Conservation (phyloP, 2,888 invertebrate species). For the Melanostoma scalare region DNA sequence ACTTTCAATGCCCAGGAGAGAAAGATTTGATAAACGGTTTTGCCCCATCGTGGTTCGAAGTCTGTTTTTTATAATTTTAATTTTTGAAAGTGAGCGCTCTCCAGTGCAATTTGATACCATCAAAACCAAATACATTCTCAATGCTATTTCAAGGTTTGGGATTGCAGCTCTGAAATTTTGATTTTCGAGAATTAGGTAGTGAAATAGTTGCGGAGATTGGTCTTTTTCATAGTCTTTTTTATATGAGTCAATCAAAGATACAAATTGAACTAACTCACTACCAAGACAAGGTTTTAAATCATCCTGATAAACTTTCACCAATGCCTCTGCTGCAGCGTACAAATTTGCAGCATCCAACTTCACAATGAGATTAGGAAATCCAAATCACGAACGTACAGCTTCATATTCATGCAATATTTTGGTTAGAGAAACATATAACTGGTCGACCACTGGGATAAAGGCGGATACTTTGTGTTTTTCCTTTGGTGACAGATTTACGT, state of each 20-base stretch:
- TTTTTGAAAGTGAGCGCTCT: slow-evolving; percentile 1
- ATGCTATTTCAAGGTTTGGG: too few species aligned
- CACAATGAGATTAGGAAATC: slow-evolving; percentile 26
- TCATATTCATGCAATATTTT: slow-evolving; percentile 35
- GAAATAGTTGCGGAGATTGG: too few species aligned
- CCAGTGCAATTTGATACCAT: too few species aligned
- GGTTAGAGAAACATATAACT: slow-evolving; percentile 13
- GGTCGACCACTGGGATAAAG: slow-evolving; percentile 14
- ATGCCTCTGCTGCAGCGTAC: slow-evolving; percentile 7
- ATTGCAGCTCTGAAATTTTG: too few species aligned
- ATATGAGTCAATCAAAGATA: slow-evolving; percentile 19
- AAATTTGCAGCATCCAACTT: slow-evolving; percentile 23
- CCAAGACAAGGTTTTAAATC: not conserved
- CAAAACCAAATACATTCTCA: too few species aligned
- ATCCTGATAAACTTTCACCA: not conserved
- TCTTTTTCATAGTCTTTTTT: not conserved
- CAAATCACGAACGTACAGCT: slow-evolving; percentile 24
- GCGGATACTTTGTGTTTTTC: slow-evolving; percentile 16
- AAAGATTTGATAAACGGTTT: slow-evolving; percentile 30
- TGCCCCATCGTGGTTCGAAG: too few species aligned
- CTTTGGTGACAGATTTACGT: not conserved
- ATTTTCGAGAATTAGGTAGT: too few species aligned
- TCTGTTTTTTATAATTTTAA: slow-evolving; percentile 6
- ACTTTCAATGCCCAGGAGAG: slow-evolving; percentile 26
- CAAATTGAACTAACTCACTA: slow-evolving; percentile 19